Conservation (phyloP, 2,888 invertebrate genomes). For the Parascotia fuliginaria region DNA sequence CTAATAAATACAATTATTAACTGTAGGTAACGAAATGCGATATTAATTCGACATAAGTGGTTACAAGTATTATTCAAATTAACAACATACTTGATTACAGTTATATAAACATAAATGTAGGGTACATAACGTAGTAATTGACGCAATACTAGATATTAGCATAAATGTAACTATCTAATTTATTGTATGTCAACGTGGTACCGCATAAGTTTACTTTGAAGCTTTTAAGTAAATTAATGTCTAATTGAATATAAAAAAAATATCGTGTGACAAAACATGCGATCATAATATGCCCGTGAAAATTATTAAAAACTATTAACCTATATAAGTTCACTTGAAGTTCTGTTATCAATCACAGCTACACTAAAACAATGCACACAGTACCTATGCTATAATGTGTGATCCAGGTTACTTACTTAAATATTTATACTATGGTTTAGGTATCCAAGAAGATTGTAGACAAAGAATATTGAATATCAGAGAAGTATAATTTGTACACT, state of each 20-base stretch:
- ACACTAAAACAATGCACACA: neutral
- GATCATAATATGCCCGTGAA: slow-evolving; percentile 25
- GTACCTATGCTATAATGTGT: too few relatives aligned
- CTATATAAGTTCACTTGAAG: neutral
- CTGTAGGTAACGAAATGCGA: too few relatives aligned
- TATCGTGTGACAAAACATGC: slow-evolving; percentile 41
- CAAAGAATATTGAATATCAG: too few relatives aligned
- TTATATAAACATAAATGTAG: too few relatives aligned
- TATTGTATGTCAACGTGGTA: slow-evolving; percentile 25
- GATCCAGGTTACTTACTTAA: too few relatives aligned
- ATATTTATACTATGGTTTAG: too few relatives aligned
- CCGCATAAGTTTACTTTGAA: slow-evolving; percentile 38
- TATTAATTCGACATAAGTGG: too few relatives aligned
- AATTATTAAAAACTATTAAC: neutral
- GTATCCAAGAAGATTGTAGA: too few relatives aligned
- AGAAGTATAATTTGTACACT: neutral
- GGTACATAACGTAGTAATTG: neutral
- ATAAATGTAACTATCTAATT: slow-evolving; percentile 15
- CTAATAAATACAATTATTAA: too few relatives aligned
- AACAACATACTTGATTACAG: too few relatives aligned
- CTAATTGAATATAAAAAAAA: slow-evolving; percentile 44
- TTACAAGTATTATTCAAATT: too few relatives aligned
- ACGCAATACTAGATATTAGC: neutral
- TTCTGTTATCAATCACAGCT: neutral
- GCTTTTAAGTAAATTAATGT: slow-evolving; percentile 52